A percentile compares a stretch with the other conserved stretches of the same genome.
Evolutionary conservation across 2,888 invertebrate genomes (phyloP).

Genomic region (Chrysolina americana): DNA sequence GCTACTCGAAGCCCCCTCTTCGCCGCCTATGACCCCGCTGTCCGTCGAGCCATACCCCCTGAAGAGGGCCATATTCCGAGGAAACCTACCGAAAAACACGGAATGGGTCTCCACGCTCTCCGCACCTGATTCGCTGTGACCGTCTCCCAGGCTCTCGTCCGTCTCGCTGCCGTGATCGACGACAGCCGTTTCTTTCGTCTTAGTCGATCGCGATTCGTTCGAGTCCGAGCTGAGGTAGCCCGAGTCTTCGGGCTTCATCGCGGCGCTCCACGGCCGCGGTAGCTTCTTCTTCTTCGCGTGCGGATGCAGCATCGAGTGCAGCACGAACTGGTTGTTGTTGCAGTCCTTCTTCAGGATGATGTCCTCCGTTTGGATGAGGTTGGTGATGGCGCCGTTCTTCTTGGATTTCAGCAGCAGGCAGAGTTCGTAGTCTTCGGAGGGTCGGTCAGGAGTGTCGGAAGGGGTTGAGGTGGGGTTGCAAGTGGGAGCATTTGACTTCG

Average conservation of each 20-base stretch:
- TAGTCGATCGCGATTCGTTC: constrained; percentile 45
- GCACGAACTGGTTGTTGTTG: constrained; percentile 63
- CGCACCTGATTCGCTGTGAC: constrained; percentile 88
- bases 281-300: constrained; percentile 52
- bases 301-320: constrained; percentile 53
- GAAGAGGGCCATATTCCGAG: constrained; percentile 63
- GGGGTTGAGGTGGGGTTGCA: constrained; percentile 19
- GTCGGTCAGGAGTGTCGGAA: constrained; percentile 54
- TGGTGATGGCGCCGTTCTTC: constrained; percentile 52
- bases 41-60: constrained; percentile 64
- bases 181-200: constrained; percentile 26
- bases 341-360: constrained; percentile 59
- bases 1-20: constrained; percentile 64
- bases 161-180: constrained; percentile 74
- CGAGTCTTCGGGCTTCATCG: constrained; percentile 76
- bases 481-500: constrained; percentile 31
- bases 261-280: constrained; percentile 54
- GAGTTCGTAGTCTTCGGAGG: constrained; percentile 49
- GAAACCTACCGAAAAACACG: constrained; percentile 85
- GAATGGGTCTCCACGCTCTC: constrained; percentile 91
- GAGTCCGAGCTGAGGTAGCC: constrained; percentile 87
- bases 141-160: constrained; percentile 86
- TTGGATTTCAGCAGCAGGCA: constrained; percentile 55
- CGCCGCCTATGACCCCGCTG: constrained; percentile 65
- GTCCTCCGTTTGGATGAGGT: constrained; percentile 54